These are phyloP conservation scores for Oryzaephilus surinamensis DNA, from an alignment of 1,140 invertebrate genomes.

Conservation along the genomic window DNA sequence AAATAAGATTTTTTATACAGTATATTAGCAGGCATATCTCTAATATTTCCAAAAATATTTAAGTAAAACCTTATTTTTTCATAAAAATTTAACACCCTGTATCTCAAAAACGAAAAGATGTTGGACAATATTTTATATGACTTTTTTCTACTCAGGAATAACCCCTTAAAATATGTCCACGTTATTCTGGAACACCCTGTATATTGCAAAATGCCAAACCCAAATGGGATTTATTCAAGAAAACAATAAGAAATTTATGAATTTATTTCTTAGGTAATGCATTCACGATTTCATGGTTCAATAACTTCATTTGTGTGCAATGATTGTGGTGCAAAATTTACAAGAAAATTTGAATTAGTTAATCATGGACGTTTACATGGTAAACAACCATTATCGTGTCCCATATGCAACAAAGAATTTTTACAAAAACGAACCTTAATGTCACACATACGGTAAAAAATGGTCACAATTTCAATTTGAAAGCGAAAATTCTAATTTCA, in stretches of 20 bases:
- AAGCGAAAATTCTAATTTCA: no score
- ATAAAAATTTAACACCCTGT: no score
- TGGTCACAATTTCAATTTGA: not conserved
- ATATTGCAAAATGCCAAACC: not conserved
- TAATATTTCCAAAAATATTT: no score
- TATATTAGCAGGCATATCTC: no score
- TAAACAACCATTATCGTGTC: slow-evolving; percentile 66
- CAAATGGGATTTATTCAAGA: no score
- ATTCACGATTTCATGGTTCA: slow-evolving; percentile 72
- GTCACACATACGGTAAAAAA: slow-evolving; percentile 55
- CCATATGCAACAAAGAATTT: slow-evolving; percentile 72
- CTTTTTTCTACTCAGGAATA: no score
- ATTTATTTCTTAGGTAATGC: slow-evolving; percentile 44
- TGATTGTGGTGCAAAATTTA: slow-evolving; percentile 74
- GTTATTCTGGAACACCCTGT: no score
- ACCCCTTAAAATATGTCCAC: no score
- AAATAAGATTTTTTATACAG: no score
- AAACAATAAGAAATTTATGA: slow-evolving; percentile 22
- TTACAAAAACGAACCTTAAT: slow-evolving; percentile 69
- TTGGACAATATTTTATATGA: no score
- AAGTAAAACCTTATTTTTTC: no score
- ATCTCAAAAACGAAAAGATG: no score
- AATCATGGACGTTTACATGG: slow-evolving; percentile 72
- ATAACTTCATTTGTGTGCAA: slow-evolving; percentile 68
- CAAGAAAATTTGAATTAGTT: slow-evolving; percentile 72